Evolutionary conservation across 2,113 vertebrate species (phyloP).

Genomic region (Pangasianodon gigas): DNA sequence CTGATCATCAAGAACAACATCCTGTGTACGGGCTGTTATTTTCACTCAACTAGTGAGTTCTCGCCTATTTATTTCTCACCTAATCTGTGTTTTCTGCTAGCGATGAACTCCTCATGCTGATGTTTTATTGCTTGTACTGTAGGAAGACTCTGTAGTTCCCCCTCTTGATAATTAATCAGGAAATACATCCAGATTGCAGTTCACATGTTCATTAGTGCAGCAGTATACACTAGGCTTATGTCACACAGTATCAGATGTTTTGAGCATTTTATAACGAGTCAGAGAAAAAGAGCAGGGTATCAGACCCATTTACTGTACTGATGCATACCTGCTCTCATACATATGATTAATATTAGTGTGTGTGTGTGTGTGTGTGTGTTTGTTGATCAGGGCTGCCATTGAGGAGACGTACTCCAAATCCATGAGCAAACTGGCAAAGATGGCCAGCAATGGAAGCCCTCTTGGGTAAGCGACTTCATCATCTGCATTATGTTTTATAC

Average conservation of each 20-base stretch:
- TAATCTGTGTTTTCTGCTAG: background rate
- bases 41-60: background rate
- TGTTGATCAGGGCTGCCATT: conserved; percentile 79
- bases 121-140: background rate
- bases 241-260: background rate
- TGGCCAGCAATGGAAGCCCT: conserved; percentile 87
- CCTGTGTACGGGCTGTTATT: background rate
- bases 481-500: background rate
- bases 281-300: background rate
- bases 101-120: background rate
- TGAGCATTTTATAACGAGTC: background rate
- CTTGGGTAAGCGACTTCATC: conserved; percentile 77
- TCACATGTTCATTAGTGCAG: background rate
- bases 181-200: too few species aligned
- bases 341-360: background rate
- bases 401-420: conserved; percentile 96
- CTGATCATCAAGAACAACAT: background rate
- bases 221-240: background rate
- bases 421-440: conserved; percentile 92
- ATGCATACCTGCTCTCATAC: background rate
- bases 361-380: conserved; percentile 29
- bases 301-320: background rate
- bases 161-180: background rate
- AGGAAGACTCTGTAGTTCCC: background rate
- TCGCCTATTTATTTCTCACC: background rate